phyloP scores from a whole-genome alignment of 2,797 vertebrate species.

The Parauchenoglanis punctatus region DNA sequence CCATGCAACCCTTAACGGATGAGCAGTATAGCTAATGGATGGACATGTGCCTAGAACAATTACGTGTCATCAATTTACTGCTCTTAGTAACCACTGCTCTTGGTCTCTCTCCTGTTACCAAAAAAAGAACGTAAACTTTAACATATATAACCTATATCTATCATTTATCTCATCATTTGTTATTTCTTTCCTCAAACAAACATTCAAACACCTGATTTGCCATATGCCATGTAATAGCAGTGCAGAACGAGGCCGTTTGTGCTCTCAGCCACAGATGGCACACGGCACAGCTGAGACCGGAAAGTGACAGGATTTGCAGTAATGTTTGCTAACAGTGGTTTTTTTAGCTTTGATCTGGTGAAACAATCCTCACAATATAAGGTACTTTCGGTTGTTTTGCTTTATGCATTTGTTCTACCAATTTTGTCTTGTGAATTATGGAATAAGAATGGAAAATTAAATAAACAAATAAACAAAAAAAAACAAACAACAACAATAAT shows the following conservation, averaged over 20 bases:
- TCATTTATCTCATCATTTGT: not conserved
- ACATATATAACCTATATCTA: not conserved
- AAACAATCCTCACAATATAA: not conserved
- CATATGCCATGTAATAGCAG: not conserved
- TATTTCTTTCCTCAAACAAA: not conserved
- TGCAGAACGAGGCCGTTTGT: not conserved
- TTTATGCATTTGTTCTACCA: not conserved
- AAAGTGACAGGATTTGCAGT: not conserved
- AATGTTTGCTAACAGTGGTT: not conserved
- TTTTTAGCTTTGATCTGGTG: not conserved
- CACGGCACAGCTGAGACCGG: not conserved
- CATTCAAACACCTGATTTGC: not conserved
- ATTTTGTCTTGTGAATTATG: not conserved
- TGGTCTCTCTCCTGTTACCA: not conserved
- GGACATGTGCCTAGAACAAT: no score
- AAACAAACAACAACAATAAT: not conserved
- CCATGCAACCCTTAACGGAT: no score
- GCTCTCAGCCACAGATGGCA: constrained; percentile 12
- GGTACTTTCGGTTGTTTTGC: not conserved
- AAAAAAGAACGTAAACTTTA: not conserved
- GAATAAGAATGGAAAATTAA: not conserved
- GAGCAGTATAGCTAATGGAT: no score
- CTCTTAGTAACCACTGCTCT: not conserved
- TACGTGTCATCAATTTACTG: no score
- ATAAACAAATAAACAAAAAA: not conserved